Evolutionary conservation across 2,888 invertebrate species (phyloP), one percentile per base, ranked within the genome.

Genomic region (Electrophaes corylata): DNA sequence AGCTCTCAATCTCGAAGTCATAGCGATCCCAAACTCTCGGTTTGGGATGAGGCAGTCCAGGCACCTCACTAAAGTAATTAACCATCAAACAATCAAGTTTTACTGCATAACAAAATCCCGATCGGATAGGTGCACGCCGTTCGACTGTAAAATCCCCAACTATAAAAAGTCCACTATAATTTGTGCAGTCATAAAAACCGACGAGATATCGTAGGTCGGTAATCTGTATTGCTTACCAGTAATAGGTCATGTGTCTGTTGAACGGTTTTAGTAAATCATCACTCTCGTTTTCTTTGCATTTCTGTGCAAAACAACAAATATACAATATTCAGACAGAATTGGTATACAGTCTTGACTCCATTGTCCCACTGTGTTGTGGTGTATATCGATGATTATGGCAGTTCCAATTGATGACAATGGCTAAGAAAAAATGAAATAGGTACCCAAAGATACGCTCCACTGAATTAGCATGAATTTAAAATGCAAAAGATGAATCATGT

Each of bases 61-160:
- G 50, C 47, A 51, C 47, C 60, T 51, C 70, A 72, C 63, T 78
- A 80, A 79, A 80, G 79, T 75, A 79, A 81, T 78, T 78, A 78
- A 86, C 81, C 76, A 73, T 69, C 78, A 77, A 85, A 86, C 84
- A 86, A 85, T 86, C 79, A 79, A 80, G 77, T 75, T 87, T 88
- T 86, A 87, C 81, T 78, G 79, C 81, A 73, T 78, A 76, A 80
- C 81, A 76, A 78, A 80, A 77, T 71, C 76, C 75, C 73, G 71
- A 72, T 76, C 73, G 73, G 71, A 60, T 51, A 51, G 64, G 66
- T 74, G 70, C 62, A 57, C 51, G 57, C 60, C 59, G 57, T 44
- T 58, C 60, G 67, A 65, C 65, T 63, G 63, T 69, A 67, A 69
- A 69, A 54, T 46, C 56, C 60, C 44, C 54, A 49, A 61, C 60